These are phyloP conservation scores for Tachysurus fulvidraco DNA, from an alignment of 2,113 vertebrate species.

Conservation along the genomic window DNA sequence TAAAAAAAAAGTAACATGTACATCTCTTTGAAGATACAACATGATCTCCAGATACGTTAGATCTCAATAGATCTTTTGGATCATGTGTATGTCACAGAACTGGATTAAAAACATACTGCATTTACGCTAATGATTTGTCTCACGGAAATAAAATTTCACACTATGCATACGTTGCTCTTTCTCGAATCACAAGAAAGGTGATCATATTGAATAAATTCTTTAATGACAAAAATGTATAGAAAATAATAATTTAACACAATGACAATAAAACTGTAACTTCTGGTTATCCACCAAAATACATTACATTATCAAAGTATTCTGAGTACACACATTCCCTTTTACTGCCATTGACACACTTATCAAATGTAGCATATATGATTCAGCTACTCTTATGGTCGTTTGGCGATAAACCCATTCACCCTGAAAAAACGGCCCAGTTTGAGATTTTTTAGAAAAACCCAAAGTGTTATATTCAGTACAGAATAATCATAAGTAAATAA, in stretches of 20 bases:
- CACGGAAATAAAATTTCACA: neutral
- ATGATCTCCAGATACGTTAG: neutral
- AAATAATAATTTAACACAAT: neutral
- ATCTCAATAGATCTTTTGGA: neutral
- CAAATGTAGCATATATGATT: slow-evolving; percentile 27
- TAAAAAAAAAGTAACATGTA: slow-evolving; percentile 4
- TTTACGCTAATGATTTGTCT: neutral
- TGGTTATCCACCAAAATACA: neutral
- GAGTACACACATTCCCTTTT: slow-evolving; percentile 8
- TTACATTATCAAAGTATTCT: neutral
- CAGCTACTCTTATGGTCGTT: neutral
- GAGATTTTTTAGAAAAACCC: neutral
- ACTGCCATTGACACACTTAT: slow-evolving; percentile 28
- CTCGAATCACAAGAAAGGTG: neutral
- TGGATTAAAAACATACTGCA: neutral
- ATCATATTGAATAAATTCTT: neutral
- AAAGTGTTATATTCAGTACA: slow-evolving; percentile 2
- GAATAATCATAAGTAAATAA: neutral
- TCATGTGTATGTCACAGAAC: neutral
- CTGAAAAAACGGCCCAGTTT: slow-evolving; percentile 29
- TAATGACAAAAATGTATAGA: neutral
- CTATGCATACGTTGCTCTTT: neutral
- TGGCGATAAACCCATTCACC: slow-evolving; percentile 21
- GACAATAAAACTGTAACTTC: neutral
- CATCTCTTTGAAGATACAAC: neutral